phyloP scores from a whole-genome alignment of 2,888 invertebrate species.

The Callinectes sapidus region DNA sequence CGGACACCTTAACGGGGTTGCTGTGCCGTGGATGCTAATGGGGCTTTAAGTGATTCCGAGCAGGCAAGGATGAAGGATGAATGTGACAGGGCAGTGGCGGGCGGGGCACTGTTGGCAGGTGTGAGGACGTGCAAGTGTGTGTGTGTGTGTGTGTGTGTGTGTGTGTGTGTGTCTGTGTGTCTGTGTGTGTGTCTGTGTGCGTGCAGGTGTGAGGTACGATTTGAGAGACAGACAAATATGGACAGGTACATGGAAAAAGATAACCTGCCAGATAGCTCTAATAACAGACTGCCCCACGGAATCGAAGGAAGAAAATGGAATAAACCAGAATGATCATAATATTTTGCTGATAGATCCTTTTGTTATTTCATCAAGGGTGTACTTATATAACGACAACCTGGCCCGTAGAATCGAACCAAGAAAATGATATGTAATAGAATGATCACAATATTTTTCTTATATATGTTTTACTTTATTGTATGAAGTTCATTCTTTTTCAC shows the following conservation, averaged over 20 bases:
- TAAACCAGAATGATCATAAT: neutral
- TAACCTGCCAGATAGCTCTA: neutral
- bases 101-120: conserved; percentile 20
- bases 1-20: conserved; percentile 13
- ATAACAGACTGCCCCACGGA: neutral
- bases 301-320: neutral
- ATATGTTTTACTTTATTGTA: neutral
- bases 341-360: neutral
- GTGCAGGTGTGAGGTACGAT: neutral
- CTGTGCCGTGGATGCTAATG: conserved; percentile 24
- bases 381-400: neutral
- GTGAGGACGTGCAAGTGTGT: conserved; percentile 26
- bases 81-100: conserved; percentile 25
- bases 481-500: neutral
- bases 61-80: conserved; percentile 8
- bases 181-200: conserved; percentile 32
- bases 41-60: conserved; percentile 2
- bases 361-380: neutral
- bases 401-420: neutral
- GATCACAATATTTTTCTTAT: neutral
- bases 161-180: conserved; percentile 44
- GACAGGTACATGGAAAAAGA: neutral
- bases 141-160: conserved; percentile 33
- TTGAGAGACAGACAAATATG: conserved; percentile 25
- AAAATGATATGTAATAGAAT: neutral